Base-by-base conservation (phyloP, 2,113 vertebrate species). In the Aphelocoma coerulescens region DNA sequence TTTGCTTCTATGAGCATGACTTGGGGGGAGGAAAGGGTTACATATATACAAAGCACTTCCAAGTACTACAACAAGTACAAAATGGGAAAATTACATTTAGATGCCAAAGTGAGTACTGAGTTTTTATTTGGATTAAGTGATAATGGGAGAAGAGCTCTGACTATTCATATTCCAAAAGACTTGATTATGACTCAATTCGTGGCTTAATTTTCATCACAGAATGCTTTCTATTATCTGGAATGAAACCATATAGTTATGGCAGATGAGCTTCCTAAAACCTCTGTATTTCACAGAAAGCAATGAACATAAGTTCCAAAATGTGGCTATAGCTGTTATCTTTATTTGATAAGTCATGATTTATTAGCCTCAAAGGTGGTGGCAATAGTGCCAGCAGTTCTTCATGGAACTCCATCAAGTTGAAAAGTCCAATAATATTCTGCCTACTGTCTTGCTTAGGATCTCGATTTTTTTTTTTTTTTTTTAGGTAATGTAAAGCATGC, bases 111-210 rank as follows among this genome's bases (percentile, higher is more conserved):
- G 78, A 49, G 33, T 89, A 69, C 24, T 5, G 8, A 86, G 61
- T 82, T 96, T 92, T 91, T 89, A 80, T 95, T 95, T 91, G 78
- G 69, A 68, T 93, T 94, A 88, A 95, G 43, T 61, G 71, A 76
- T 93, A 96, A 93, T 58, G 58, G 74, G 59, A 91, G 78, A 93
- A 94, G 63, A 93, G 71, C 68, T 95, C 57, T 72, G 71, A 81
- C 69, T 92, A 79, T 91, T 96, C 84, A 41, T 75, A 82, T 27
- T 84, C 81, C n/a, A 28, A 35, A 94, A 82, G 77, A 68, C 91
- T 96, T 96, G 79, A 90, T 95, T 95, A 93, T 85, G 61, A 89
- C 91, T 94, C 76, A 63, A 85, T 87, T 92, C 80, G 55, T 92
- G 85, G 92, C 94, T 94, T 90, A 58, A 76, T 85, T 95, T 95